Evolutionary conservation across 2,888 invertebrate species (phyloP), one percentile per base, ranked within the genome.

Genomic region (Buathra laborator): DNA sequence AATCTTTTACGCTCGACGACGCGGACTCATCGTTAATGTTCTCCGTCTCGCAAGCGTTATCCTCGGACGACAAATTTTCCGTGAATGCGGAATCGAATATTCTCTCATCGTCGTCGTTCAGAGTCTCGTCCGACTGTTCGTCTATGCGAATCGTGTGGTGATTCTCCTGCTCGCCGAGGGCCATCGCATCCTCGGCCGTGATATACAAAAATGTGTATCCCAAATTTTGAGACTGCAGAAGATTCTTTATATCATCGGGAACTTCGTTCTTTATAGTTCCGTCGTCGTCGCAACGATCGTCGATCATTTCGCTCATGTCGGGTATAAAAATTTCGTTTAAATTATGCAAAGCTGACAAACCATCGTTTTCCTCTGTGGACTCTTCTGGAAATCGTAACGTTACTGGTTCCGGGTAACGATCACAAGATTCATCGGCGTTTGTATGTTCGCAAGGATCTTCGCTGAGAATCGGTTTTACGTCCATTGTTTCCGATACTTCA

Each of bases 131-230:
- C 3, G 24, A 16, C 4, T 12, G 24, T 24, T 66, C 43, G 32
- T 51, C 51, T 10, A 62, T 7, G 24, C 3, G 44, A 37, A 71
- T 9, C 0, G 29, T 14, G 24, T 32, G 64, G 10, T 56, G 59
- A 5, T 43, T 29, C 2, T 71, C 51, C n/a, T 62, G 37, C 10
- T 19, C 51, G 0, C 9, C 43, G 14, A 66, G 19, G n/a, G 64
- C 48, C 10, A 10, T 67, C 6, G 59, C 71, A 7, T 83, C 46
- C 3, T 82, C 77, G 2, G 66, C n/a, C 2, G 90, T 86, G 81
- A 91, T 84, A 24, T 91, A 92, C 78, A 92, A 85, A 68, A 92
- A 88, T 5, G 91, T 86, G 29, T 90, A 91, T 37, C 88, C 86
- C 46, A 88, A 74, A 10, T 87, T 75, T 2, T 89, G 78, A 0